Evolutionary conservation across 2,888 invertebrate species (phyloP).

Genomic region (Taphrorychus bicolor): DNA sequence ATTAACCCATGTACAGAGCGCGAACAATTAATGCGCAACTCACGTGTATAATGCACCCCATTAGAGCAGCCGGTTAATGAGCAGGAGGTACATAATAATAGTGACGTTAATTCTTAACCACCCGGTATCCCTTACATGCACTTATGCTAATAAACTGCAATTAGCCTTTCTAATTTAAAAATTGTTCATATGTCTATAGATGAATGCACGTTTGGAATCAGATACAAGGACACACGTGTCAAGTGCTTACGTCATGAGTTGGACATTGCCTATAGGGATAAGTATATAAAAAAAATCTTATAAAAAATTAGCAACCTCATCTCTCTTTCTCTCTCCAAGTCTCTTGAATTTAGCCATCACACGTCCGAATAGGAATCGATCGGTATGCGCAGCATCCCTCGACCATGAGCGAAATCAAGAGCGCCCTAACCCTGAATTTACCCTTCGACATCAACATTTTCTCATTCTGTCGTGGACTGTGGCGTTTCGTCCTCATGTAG

Average conservation of each 20-base stretch:
- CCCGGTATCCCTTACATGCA: neutral
- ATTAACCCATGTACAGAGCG: neutral
- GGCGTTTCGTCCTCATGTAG: neutral
- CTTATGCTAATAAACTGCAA: neutral
- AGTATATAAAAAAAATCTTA: no score
- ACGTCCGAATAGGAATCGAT: neutral
- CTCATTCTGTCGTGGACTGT: neutral
- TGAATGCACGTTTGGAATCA: neutral
- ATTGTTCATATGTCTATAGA: neutral
- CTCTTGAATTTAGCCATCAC: neutral
- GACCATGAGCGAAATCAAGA: slow-evolving; percentile 39
- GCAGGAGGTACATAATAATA: neutral
- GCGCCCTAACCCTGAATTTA: slow-evolving; percentile 37
- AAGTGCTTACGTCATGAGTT: neutral
- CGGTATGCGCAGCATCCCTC: slow-evolving; percentile 33
- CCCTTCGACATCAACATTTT: slow-evolving; percentile 12
- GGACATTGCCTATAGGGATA: neutral
- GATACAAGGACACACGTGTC: neutral
- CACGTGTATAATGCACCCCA: neutral
- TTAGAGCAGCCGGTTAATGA: neutral
- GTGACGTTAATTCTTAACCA: neutral
- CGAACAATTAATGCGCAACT: neutral
- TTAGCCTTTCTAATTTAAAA: slow-evolving; percentile 10
- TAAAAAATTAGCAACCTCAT: neutral
- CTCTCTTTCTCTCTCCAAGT: neutral